phyloP scores from a whole-genome alignment of 2,797 vertebrate species.

The Anisognathus igniventris region DNA sequence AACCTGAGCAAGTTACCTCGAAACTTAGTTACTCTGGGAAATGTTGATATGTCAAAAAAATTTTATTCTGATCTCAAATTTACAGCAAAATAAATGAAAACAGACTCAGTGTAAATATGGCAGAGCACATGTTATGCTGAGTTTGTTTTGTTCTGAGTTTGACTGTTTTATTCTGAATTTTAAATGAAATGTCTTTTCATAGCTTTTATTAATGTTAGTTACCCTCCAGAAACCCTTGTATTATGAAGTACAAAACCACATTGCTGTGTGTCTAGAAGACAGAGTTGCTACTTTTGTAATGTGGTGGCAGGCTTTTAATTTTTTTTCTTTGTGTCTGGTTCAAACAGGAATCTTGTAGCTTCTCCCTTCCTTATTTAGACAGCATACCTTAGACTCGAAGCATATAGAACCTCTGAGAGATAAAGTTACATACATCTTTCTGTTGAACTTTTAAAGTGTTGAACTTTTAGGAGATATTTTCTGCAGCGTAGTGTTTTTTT shows the following conservation, averaged over 20 bases:
- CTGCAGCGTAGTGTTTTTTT: not conserved
- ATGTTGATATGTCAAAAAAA: not conserved
- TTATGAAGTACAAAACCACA: not conserved
- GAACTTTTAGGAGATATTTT: not conserved
- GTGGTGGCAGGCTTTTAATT: not conserved
- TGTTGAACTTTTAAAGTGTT: not conserved
- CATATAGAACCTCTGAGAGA: not conserved
- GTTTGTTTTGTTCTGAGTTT: not conserved
- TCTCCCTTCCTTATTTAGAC: not conserved
- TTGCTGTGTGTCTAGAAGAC: not conserved
- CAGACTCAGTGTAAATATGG: not conserved
- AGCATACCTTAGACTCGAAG: not conserved
- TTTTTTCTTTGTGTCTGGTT: not conserved
- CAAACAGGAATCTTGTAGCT: not conserved
- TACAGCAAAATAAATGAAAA: not conserved
- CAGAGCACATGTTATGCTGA: fast-evolving
- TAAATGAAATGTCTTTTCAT: not conserved
- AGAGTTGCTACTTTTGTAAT: not conserved
- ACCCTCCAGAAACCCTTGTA: fast-evolving
- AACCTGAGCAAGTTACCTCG: not conserved
- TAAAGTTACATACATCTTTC: fast-evolving
- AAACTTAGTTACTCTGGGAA: not conserved
- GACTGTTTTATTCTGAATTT: not conserved
- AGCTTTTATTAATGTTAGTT: not conserved
- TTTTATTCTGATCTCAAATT: not conserved